These are phyloP conservation scores for Saccopteryx leptura DNA, from an alignment of 2,113 vertebrate genomes.

Conservation along the genomic window DNA sequence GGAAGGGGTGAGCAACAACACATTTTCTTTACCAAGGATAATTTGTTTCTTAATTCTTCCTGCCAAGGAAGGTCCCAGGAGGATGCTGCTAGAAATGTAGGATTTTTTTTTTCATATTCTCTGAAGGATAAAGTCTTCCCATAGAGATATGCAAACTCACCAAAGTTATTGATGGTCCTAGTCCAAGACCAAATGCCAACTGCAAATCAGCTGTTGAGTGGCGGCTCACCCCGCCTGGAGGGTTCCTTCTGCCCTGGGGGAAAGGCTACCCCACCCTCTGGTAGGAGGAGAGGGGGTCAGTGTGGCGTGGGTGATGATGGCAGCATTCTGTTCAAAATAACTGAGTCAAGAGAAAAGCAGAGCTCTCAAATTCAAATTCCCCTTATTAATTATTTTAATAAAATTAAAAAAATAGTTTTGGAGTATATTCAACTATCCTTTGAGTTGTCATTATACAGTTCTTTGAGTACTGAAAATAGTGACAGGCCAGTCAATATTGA, in stretches of 20 bases:
- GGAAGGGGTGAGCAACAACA: neutral
- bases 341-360: neutral
- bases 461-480: neutral
- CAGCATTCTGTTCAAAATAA: neutral
- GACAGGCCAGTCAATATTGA: neutral
- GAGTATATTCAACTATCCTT: neutral
- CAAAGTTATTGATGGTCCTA: neutral
- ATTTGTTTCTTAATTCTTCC: neutral
- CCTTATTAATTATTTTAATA: conserved; percentile 24
- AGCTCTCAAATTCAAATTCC: neutral
- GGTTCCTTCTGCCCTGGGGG: neutral
- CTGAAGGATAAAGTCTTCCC: neutral
- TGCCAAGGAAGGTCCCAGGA: neutral
- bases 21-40: neutral
- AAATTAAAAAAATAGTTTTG: neutral
- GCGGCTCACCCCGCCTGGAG: neutral
- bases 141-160: neutral
- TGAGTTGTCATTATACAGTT: neutral
- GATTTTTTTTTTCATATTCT: neutral
- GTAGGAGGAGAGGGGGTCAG: neutral
- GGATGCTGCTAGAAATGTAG: neutral
- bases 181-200: neutral
- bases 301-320: neutral
- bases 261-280: neutral
- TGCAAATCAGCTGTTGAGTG: neutral